Conservation (phyloP, 2,888 invertebrate species). For the Caenorhabditis imperialis region DNA sequence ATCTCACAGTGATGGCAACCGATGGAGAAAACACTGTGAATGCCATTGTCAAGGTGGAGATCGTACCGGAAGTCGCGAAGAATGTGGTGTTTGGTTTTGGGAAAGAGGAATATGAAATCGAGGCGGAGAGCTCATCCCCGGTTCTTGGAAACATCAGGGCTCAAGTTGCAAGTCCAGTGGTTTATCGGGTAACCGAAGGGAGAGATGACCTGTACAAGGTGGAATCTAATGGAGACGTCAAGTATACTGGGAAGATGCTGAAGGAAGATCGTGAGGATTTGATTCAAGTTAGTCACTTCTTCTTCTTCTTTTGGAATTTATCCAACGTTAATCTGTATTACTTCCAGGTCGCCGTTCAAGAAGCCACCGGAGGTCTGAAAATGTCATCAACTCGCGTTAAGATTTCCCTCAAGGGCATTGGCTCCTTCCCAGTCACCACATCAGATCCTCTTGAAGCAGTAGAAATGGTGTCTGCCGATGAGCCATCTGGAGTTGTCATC, state of each 20-base stretch:
- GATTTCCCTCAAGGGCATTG: slow-evolving; percentile 40
- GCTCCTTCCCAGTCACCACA: slow-evolving; percentile 20
- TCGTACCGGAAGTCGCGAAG: slow-evolving; percentile 29
- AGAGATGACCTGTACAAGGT: slow-evolving; percentile 40
- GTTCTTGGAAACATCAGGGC: slow-evolving; percentile 32
- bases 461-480: slow-evolving; percentile 29
- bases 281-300: too few relatives aligned
- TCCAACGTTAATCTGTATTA: too few relatives aligned
- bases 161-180: slow-evolving; percentile 18
- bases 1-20: slow-evolving; percentile 53
- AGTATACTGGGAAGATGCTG: slow-evolving; percentile 33
- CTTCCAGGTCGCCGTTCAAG: slow-evolving; percentile 47
- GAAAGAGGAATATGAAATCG: too few relatives aligned
- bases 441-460: not conserved
- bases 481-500: slow-evolving; percentile 44
- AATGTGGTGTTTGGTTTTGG: slow-evolving; percentile 46
- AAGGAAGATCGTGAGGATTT: slow-evolving; percentile 30
- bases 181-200: slow-evolving; percentile 47
- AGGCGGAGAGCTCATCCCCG: slow-evolving; percentile 5
- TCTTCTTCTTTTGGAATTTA: too few relatives aligned
- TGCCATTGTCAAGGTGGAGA: slow-evolving; percentile 29
- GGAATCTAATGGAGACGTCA: slow-evolving; percentile 30
- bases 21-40: slow-evolving; percentile 31
- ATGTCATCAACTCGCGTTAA: slow-evolving; percentile 28
- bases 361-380: slow-evolving; percentile 32